Evolutionary conservation across 2,888 invertebrate genomes (phyloP).

Genomic region (Drosophila meridionalis): DNA sequence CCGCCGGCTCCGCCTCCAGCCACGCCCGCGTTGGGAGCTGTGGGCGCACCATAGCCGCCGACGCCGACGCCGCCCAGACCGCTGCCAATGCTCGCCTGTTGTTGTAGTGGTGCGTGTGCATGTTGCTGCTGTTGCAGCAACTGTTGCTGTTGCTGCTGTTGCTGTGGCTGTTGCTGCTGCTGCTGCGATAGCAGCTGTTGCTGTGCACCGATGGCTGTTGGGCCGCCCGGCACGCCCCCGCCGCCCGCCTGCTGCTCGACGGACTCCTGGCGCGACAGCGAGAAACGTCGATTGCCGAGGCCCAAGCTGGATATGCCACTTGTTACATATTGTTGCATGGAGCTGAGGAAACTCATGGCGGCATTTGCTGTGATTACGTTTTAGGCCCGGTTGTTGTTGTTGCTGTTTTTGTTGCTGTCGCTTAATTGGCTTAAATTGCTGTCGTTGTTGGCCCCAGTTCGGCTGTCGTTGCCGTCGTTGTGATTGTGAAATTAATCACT

Average conservation of each 20-base stretch:
- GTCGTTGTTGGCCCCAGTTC: constrained; percentile 26
- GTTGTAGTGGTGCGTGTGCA: constrained; percentile 60
- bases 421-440: constrained; percentile 59
- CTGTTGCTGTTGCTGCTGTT: constrained; percentile 44
- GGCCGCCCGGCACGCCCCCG: constrained; percentile 24
- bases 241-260: constrained; percentile 84
- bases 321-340: constrained; percentile 93
- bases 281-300: constrained; percentile 90
- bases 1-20: constrained; percentile 42
- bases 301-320: constrained; percentile 93
- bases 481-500: constrained; percentile 73
- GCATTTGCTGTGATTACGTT: constrained; percentile 63
- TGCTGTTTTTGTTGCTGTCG: constrained; percentile 8
- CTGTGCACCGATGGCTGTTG: constrained; percentile 27
- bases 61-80: constrained; percentile 40
- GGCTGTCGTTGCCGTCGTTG: constrained; percentile 23
- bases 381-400: constrained; percentile 8
- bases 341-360: constrained; percentile 94
- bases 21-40: constrained; percentile 63
- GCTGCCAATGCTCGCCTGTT: constrained; percentile 69
- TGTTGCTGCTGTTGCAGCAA: constrained; percentile 34
- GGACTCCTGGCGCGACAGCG: constrained; percentile 89
- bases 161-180: constrained; percentile 30
- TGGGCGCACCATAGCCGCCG: constrained; percentile 60
- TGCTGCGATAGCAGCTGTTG: constrained; percentile 25